Evolutionary conservation across 2,888 invertebrate genomes (phyloP), one percentile per base, ranked within the genome.

Genomic region (Ischnus inquisitorius): DNA sequence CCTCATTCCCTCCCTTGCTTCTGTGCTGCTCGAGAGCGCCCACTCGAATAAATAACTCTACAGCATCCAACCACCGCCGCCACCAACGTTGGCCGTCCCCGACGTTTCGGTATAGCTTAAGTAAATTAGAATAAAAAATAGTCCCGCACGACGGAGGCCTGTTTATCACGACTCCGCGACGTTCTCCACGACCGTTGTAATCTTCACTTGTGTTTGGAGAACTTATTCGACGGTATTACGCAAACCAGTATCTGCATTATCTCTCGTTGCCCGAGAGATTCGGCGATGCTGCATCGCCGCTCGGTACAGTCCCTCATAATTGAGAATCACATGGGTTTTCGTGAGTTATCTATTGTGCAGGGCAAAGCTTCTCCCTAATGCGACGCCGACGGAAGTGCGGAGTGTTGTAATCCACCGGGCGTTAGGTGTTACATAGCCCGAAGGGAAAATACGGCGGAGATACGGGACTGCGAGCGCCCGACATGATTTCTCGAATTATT

Each of bases 41-140:
- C 46, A 28, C 46, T 60, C 74, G 74, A 74, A 62, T 74, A 74
- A 74, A 74, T 74, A 74, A 74, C 74, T 48, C 74, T 5, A n/a
- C 19, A 28, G 57, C 57, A 14, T 25, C 28, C 16, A n/a, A 34
- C 34, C 46, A n/a, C 46, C n/a, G 12, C n/a, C 28, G 57, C 25
- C 57, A 28, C 28, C 22, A 22, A 2, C 28, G 46, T 34, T 54
- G 39, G 12, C 14, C 34, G 14, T 57, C 25, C 57, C 14, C 57
- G 28, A 25, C 46, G 6, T 1, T 57, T 57, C 57, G 12, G 57
- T 57, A 25, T 14, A 39, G 22, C 39, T 62, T n/a, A 62, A 54
- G 25, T 62, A 46, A 62, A 74, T 74, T 74, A 62, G 43, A 62
- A 74, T 74, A 5, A 28, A 28, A 46, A 74, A 60, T n/a, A 34